A percentile compares a stretch with the other conserved stretches of the same genome.
phyloP scores from a whole-genome alignment of 2,888 invertebrate genomes.

The Tipula vernalis region DNA sequence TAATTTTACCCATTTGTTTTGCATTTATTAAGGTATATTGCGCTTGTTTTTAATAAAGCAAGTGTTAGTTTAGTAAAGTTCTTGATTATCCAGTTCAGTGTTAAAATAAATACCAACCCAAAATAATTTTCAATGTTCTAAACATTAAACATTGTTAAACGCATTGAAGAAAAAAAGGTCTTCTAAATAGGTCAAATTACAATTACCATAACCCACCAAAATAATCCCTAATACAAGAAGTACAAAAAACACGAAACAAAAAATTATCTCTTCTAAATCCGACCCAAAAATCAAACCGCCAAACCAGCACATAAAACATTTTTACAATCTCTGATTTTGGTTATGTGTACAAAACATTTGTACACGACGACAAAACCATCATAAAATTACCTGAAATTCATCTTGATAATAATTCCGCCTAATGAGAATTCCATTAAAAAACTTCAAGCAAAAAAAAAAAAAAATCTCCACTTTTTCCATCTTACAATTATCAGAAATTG shows the following conservation, averaged over 20 bases:
- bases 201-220: not conserved
- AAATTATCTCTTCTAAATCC: not conserved
- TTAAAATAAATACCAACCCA: too few relatives aligned
- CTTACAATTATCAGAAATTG: not conserved
- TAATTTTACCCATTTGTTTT: too few relatives aligned
- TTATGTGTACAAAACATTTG: not conserved
- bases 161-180: not conserved
- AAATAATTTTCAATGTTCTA: too few relatives aligned
- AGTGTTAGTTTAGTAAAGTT: too few relatives aligned
- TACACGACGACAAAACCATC: not conserved
- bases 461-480: not conserved
- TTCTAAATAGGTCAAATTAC: not conserved
- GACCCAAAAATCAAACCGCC: not conserved
- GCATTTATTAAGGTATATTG: too few relatives aligned
- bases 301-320: not conserved
- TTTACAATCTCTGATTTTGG: not conserved
- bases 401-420: not conserved
- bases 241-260: not conserved
- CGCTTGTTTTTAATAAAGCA: too few relatives aligned
- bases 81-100: too few relatives aligned
- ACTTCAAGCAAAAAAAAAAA: not conserved
- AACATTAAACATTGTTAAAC: not conserved
- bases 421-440: not conserved
- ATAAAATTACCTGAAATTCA: not conserved
- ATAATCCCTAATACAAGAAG: not conserved